Evolutionary conservation across 2,797 vertebrate genomes (phyloP).

Genomic region (Eulemur rubriventer): DNA sequence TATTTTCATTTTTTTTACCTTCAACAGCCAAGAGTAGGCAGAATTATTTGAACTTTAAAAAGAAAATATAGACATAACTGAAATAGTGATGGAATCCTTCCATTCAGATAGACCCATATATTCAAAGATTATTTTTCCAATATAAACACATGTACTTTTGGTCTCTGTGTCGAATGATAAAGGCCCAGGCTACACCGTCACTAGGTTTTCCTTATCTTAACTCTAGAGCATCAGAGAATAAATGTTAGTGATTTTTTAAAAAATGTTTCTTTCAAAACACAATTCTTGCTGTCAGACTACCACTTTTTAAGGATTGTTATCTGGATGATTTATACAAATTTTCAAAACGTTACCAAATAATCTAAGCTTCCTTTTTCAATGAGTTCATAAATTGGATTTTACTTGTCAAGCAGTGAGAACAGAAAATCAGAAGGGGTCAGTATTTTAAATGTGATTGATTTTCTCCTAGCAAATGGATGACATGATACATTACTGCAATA

Average conservation of each 20-base stretch:
- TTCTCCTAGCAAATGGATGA: constrained; percentile 84
- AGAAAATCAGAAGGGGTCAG: constrained; percentile 83
- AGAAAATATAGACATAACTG: background rate
- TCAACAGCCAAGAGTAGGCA: background rate
- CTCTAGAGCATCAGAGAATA: background rate
- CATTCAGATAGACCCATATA: background rate
- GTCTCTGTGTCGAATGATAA: background rate
- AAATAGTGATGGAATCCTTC: background rate
- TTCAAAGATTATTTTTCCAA: background rate
- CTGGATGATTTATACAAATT: constrained; percentile 83
- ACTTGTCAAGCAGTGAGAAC: constrained; percentile 83
- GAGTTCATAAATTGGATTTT: constrained; percentile 85
- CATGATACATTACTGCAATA: constrained; percentile 88
- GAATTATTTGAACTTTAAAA: background rate
- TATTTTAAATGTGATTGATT: constrained; percentile 87
- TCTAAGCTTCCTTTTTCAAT: constrained; percentile 81
- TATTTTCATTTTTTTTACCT: background rate
- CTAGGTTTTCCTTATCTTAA: background rate
- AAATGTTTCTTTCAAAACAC: constrained; percentile 61
- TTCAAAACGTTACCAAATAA: constrained; percentile 80
- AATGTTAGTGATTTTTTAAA: background rate
- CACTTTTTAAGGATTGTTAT: constrained; percentile 72
- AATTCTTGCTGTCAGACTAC: constrained; percentile 71
- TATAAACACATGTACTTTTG: background rate
- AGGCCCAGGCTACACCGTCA: background rate